Evolutionary conservation across 2,797 vertebrate genomes (phyloP).

Genomic region (Tinamus major): DNA sequence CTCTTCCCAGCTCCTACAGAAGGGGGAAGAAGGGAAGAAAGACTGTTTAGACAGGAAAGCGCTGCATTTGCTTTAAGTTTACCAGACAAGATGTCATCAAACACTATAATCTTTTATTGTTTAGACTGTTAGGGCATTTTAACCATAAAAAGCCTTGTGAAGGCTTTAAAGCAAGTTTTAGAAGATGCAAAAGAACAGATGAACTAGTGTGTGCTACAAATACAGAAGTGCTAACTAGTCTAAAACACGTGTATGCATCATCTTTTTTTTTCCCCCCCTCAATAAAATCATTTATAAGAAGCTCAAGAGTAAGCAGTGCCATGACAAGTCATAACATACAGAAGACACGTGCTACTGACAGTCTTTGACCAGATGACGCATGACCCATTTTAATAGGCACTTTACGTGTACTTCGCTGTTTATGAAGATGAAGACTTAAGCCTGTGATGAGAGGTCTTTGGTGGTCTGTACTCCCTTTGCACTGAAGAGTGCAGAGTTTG

Average conservation of each 20-base stretch:
- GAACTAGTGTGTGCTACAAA: not conserved
- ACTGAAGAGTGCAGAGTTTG: not conserved
- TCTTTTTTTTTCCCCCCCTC: not conserved
- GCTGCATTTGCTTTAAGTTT: not conserved
- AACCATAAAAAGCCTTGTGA: not conserved
- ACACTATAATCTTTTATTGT: not conserved
- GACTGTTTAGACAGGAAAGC: not conserved
- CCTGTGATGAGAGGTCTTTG: not conserved
- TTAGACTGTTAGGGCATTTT: not conserved
- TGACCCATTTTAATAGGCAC: not conserved
- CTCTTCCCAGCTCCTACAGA: slow-evolving; percentile 78
- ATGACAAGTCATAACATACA: not conserved
- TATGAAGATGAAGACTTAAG: not conserved
- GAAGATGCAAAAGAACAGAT: not conserved
- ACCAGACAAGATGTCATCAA: not conserved
- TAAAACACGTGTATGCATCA: not conserved
- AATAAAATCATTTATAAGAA: not conserved
- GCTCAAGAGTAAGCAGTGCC: not conserved
- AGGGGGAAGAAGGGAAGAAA: not conserved
- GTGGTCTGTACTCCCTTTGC: not conserved
- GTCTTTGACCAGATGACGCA: rapidly evolving
- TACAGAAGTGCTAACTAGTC: not conserved
- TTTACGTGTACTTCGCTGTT: not conserved
- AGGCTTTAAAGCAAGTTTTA: not conserved
- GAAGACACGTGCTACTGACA: not conserved